phyloP scores from a whole-genome alignment of 2,797 vertebrate genomes.

The Chaetodon trifasciatus region DNA sequence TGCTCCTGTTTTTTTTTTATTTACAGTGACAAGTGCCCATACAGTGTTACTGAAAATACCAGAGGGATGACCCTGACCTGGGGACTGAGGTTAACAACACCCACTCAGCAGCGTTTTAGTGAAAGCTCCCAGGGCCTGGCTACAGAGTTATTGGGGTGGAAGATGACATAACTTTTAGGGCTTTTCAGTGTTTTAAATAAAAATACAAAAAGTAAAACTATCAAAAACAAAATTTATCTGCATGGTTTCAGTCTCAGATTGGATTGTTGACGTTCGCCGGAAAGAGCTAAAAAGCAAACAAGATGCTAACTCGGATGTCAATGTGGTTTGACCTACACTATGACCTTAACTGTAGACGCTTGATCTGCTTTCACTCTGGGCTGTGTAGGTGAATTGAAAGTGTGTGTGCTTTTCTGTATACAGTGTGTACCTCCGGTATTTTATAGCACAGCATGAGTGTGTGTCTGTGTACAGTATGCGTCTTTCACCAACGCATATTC shows the following conservation, averaged over 20 bases:
- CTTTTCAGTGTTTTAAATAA: background rate
- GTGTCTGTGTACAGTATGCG: conserved; percentile 13
- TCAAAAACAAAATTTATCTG: background rate
- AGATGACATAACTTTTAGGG: background rate
- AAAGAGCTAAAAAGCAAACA: background rate
- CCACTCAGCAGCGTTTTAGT: background rate
- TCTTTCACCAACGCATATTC: conserved; percentile 2
- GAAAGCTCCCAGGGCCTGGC: too few relatives aligned
- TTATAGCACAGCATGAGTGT: background rate
- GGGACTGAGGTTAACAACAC: background rate
- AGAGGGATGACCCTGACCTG: background rate
- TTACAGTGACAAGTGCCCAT: background rate
- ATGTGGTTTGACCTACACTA: background rate
- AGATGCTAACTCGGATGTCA: background rate
- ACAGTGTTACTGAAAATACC: background rate
- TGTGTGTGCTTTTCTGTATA: background rate
- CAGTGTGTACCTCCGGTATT: background rate
- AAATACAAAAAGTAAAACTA: background rate
- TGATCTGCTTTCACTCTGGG: background rate
- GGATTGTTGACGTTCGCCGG: background rate
- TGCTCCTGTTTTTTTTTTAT: background rate
- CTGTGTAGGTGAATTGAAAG: background rate
- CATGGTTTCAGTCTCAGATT: too few relatives aligned
- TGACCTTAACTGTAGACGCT: background rate
- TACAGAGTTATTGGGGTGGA: too few relatives aligned